Evolutionary conservation across 1,140 invertebrate species (phyloP).

Genomic region (Papilio polytes): DNA sequence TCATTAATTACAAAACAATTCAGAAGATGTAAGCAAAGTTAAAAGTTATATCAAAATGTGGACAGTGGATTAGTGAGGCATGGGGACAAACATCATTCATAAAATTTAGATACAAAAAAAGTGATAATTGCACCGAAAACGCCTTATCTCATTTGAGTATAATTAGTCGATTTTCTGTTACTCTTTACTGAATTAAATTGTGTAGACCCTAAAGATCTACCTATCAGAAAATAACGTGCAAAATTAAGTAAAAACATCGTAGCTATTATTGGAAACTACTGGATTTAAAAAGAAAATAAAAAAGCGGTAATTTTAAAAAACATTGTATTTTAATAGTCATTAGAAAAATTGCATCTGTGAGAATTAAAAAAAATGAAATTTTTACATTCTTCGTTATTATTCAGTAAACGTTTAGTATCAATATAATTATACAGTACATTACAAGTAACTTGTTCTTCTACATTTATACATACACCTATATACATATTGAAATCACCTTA

Average conservation of each 20-base stretch:
- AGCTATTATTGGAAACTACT: no score
- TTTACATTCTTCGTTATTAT: slow-evolving; percentile 12
- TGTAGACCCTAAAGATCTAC: no score
- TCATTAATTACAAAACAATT: neutral
- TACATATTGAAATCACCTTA: slow-evolving; percentile 20
- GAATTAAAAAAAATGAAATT: slow-evolving; percentile 5
- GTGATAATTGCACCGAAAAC: no score
- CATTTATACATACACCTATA: slow-evolving; percentile 33
- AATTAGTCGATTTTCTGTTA: no score
- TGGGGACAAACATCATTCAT: neutral
- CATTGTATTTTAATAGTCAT: slow-evolving; percentile 26
- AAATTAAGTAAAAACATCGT: no score
- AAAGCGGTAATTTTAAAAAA: slow-evolving; percentile 13
- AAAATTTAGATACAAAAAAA: no score
- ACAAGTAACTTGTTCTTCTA: slow-evolving; percentile 21
- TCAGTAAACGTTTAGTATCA: slow-evolving; percentile 19
- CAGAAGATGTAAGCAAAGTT: neutral
- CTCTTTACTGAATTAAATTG: no score
- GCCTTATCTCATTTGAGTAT: no score
- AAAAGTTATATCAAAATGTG: no score
- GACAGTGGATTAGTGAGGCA: no score
- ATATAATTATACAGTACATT: slow-evolving; percentile 7
- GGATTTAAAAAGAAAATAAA: slow-evolving; percentile 44
- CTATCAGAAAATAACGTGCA: no score
- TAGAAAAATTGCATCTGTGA: slow-evolving; percentile 29